These are phyloP conservation scores for Cantharis rufa DNA, from an alignment of 2,888 invertebrate species.

Conservation along the genomic window DNA sequence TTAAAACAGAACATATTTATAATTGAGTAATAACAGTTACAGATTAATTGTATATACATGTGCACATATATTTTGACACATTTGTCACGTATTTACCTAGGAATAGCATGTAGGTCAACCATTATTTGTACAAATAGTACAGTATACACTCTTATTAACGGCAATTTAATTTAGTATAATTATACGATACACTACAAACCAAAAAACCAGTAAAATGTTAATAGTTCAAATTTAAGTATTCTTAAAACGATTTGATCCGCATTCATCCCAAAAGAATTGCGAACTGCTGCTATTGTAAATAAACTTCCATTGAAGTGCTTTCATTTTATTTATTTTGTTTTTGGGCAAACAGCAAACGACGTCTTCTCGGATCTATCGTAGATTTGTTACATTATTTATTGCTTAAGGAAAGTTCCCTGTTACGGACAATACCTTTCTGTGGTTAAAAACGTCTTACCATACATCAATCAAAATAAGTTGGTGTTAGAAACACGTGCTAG, in stretches of 20 bases:
- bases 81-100: not conserved
- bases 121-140: not conserved
- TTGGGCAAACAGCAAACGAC: too few relatives aligned
- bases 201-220: not conserved
- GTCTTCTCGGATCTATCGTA: not conserved
- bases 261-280: not conserved
- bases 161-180: not conserved
- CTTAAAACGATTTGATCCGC: not conserved
- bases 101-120: not conserved
- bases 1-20: not conserved
- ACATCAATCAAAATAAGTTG: conserved; percentile 2
- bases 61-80: not conserved
- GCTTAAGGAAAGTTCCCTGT: not conserved
- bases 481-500: not conserved
- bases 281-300: not conserved
- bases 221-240: not conserved
- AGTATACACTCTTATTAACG: not conserved
- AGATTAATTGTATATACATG: not conserved
- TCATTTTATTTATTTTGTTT: too few relatives aligned
- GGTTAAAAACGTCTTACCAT: not conserved
- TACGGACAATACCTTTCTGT: not conserved
- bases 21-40: not conserved
- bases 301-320: not conserved
- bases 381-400: too few relatives aligned
- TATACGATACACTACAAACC: not conserved